Evolutionary conservation across 2,888 invertebrate genomes (phyloP).

Genomic region (Neocrepidodera transversa): DNA sequence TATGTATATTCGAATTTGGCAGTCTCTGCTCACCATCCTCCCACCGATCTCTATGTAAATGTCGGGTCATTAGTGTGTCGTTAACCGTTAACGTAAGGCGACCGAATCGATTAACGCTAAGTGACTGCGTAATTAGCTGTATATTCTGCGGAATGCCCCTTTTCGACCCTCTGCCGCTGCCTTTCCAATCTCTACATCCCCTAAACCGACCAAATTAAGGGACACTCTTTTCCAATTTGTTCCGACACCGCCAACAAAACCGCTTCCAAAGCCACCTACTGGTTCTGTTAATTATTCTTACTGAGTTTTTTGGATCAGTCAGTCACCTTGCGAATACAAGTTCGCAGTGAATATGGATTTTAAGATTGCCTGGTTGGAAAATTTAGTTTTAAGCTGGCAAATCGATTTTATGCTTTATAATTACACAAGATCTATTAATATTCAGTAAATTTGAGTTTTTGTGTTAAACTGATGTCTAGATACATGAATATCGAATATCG

Average conservation of each 20-base stretch:
- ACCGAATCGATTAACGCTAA: constrained; percentile 64
- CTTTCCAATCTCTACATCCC: constrained; percentile 41
- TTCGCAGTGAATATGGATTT: too few relatives aligned
- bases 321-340: too few relatives aligned
- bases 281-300: constrained; percentile 22
- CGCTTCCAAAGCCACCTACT: constrained; percentile 28
- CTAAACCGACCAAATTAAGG: constrained; percentile 53
- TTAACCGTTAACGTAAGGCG: constrained; percentile 63
- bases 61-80: constrained; percentile 62
- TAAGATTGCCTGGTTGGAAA: too few relatives aligned
- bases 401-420: too few relatives aligned
- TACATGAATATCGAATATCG: too few relatives aligned
- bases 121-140: constrained; percentile 64
- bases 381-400: too few relatives aligned
- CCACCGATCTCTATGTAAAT: constrained; percentile 59
- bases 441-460: too few relatives aligned
- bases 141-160: constrained; percentile 50
- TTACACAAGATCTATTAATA: too few relatives aligned
- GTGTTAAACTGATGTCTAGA: too few relatives aligned
- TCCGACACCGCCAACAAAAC: constrained; percentile 36
- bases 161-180: constrained; percentile 31
- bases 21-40: constrained; percentile 39
- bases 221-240: constrained; percentile 49
- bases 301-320: too few relatives aligned
- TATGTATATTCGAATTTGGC: not conserved